These are phyloP conservation scores for Australoheros facetus DNA, from an alignment of 2,797 vertebrate genomes.

Conservation along the genomic window DNA sequence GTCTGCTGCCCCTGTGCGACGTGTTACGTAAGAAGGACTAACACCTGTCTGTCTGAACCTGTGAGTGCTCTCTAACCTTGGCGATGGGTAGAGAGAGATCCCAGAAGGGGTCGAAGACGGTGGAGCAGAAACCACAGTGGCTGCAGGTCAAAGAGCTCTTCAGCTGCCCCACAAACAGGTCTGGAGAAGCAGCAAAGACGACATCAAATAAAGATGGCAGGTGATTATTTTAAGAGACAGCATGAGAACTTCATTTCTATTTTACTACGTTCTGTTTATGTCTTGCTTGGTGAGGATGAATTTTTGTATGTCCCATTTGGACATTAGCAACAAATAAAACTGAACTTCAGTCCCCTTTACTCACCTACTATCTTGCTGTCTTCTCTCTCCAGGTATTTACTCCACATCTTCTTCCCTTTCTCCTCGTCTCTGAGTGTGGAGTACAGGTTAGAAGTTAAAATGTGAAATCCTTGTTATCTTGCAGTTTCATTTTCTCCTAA, in stretches of 20 bases:
- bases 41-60: constrained; percentile 4
- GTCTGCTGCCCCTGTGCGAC: constrained; percentile 7
- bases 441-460: not conserved
- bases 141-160: constrained; percentile 96
- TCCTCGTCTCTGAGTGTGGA: constrained; percentile 87
- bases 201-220: not conserved
- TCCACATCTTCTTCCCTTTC: constrained; percentile 97
- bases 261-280: not conserved
- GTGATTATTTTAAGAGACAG: not conserved
- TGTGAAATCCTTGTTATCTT: not conserved
- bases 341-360: constrained; percentile 44
- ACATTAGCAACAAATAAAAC: not conserved
- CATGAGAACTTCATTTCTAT: not conserved
- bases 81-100: constrained; percentile 96
- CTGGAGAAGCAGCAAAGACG: constrained; percentile 66
- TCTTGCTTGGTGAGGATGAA: not conserved
- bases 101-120: constrained; percentile 97
- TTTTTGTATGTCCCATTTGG: not conserved
- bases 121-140: constrained; percentile 94
- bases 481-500: no score
- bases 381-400: constrained; percentile 93
- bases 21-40: constrained; percentile 3
- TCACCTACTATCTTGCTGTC: constrained; percentile 95
- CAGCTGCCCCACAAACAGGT: constrained; percentile 95
- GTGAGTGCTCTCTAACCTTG: constrained; percentile 82